phyloP scores from a whole-genome alignment of 2,797 vertebrate species.

The Sebastes steindachneri region DNA sequence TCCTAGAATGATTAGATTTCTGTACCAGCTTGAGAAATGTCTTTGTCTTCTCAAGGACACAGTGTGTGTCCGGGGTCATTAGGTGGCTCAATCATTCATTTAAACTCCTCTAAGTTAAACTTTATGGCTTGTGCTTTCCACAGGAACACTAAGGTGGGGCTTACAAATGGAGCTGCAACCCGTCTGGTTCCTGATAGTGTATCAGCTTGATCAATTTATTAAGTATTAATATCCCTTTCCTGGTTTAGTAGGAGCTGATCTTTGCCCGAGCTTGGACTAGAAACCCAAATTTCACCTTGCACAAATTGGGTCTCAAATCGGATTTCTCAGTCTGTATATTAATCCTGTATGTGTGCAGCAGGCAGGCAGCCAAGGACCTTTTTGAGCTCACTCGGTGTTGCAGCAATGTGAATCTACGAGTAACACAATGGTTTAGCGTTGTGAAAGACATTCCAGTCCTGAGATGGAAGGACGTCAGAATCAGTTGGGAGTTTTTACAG shows the following conservation, averaged over 20 bases:
- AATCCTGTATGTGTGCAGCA: conserved; percentile 10
- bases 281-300: neutral
- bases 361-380: neutral
- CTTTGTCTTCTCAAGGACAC: conserved; percentile 49
- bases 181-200: neutral
- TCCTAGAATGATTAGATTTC: neutral
- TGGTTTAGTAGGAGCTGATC: neutral
- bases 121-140: conserved; percentile 13
- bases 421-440: neutral
- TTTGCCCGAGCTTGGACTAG: neutral
- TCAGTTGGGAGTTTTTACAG: neutral
- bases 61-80: neutral
- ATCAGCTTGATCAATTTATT: neutral
- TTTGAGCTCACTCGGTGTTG: neutral
- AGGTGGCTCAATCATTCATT: conserved; percentile 33
- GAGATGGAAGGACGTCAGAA: conserved; percentile 14
- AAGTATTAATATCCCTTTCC: neutral
- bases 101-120: conserved; percentile 17
- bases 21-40: neutral
- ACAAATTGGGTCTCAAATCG: neutral
- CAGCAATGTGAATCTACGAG: neutral
- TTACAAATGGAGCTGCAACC: neutral
- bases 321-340: neutral
- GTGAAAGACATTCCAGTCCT: conserved; percentile 12
- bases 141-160: neutral